Conservation (phyloP, 2,888 invertebrate genomes). For the Aradus depressus region DNA sequence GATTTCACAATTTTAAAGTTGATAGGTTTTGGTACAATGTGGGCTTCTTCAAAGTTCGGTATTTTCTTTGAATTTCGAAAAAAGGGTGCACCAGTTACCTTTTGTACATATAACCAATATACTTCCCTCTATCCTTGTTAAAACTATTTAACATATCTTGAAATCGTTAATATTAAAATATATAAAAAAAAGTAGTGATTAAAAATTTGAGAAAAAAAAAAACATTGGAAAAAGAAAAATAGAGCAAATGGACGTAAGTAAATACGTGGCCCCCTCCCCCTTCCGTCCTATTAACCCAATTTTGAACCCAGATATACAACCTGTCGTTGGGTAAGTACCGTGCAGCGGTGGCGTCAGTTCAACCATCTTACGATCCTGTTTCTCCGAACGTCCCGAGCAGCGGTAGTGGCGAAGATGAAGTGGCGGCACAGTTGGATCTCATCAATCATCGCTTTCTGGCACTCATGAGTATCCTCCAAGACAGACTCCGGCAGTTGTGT, state of each 20-base stretch:
- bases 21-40: too few species aligned
- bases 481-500: slow-evolving; percentile 54
- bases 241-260: background rate
- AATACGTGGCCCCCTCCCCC: background rate
- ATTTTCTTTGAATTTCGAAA: too few species aligned
- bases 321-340: slow-evolving; percentile 73
- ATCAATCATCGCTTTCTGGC: slow-evolving; percentile 69
- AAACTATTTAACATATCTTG: too few species aligned
- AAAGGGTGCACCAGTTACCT: too few species aligned
- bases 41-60: too few species aligned
- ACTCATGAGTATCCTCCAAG: slow-evolving; percentile 56
- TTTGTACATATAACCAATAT: background rate
- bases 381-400: slow-evolving; percentile 34
- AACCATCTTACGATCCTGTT: slow-evolving; percentile 61
- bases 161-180: background rate
- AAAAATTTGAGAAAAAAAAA: background rate
- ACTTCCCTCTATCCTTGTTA: too few species aligned
- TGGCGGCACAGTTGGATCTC: slow-evolving; percentile 65
- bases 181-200: background rate
- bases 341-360: slow-evolving; percentile 70
- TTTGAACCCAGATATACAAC: slow-evolving; percentile 62
- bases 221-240: background rate
- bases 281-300: slow-evolving; percentile 5
- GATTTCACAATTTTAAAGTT: too few species aligned
- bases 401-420: slow-evolving; percentile 51